Evolutionary conservation across 2,797 vertebrate genomes (phyloP).

Genomic region (Mormyrops attenuatus): DNA sequence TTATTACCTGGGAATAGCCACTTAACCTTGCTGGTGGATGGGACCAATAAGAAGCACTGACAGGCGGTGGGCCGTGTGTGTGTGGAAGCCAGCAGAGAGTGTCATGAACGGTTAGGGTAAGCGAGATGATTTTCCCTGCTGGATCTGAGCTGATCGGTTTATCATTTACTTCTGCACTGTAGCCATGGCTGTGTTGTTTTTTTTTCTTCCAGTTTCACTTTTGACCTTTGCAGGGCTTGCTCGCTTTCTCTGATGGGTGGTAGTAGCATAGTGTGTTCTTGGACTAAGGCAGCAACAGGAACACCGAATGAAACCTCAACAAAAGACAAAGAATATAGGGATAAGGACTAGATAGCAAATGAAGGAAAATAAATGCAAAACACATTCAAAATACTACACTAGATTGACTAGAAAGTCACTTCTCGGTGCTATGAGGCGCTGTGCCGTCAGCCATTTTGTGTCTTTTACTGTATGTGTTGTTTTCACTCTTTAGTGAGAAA

Average conservation of each 20-base stretch:
- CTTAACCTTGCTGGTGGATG: background rate
- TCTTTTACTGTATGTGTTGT: slow-evolving; percentile 53
- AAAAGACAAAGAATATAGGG: background rate
- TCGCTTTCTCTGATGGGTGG: background rate
- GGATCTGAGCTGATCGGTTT: background rate
- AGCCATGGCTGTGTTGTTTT: background rate
- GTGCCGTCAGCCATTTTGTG: slow-evolving; percentile 36
- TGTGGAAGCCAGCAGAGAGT: background rate
- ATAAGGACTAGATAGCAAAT: background rate
- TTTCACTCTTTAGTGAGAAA: slow-evolving; percentile 79
- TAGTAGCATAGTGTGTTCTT: background rate
- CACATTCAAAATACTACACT: background rate
- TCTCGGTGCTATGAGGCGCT: background rate
- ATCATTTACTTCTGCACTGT: background rate
- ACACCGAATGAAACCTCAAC: background rate
- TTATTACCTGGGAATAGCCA: background rate
- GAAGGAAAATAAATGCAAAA: background rate
- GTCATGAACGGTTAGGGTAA: background rate
- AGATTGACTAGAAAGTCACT: background rate
- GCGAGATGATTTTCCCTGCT: background rate
- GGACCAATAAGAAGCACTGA: background rate
- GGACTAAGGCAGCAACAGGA: background rate
- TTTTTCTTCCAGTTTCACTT: background rate
- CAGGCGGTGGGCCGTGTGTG: background rate
- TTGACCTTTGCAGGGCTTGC: background rate